These are phyloP conservation scores for Manis javanica DNA, from an alignment of 2,797 vertebrate species.

Conservation along the genomic window DNA sequence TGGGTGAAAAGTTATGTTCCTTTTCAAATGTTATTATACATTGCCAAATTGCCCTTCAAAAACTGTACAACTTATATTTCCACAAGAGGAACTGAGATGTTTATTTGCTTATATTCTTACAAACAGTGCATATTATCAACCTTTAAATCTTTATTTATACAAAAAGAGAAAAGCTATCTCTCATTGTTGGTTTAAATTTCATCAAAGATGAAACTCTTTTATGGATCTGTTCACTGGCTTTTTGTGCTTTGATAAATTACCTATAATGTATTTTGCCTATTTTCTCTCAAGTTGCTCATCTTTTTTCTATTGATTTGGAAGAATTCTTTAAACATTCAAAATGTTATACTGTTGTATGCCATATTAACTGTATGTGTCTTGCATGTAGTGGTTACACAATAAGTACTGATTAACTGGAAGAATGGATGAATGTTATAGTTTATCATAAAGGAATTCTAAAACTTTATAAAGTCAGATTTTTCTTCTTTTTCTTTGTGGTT, in stretches of 20 bases:
- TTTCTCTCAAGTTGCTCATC: slow-evolving; percentile 51
- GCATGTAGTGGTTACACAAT: not conserved
- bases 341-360: not conserved
- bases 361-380: not conserved
- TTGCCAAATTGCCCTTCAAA: slow-evolving; percentile 22
- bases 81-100: not conserved
- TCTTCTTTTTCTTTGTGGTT: not conserved
- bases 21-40: slow-evolving; percentile 52
- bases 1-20: slow-evolving; percentile 11
- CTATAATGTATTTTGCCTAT: not conserved
- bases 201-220: slow-evolving; percentile 4
- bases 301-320: slow-evolving; percentile 21
- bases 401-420: not conserved
- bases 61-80: slow-evolving; percentile 18
- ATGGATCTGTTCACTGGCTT: slow-evolving; percentile 31
- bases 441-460: not conserved
- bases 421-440: not conserved
- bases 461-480: not conserved
- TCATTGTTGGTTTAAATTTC: slow-evolving; percentile 47
- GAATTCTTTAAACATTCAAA: slow-evolving; percentile 32
- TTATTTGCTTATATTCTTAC: slow-evolving; percentile 12
- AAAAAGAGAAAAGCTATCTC: slow-evolving; percentile 26
- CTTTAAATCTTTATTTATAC: slow-evolving; percentile 66
- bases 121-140: not conserved
- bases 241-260: slow-evolving; percentile 30